A percentile compares a stretch with the other conserved stretches of the same genome.
These are phyloP conservation scores for Bambusicola thoracicus DNA, from an alignment of 2,113 vertebrate species.

Conservation along the genomic window DNA sequence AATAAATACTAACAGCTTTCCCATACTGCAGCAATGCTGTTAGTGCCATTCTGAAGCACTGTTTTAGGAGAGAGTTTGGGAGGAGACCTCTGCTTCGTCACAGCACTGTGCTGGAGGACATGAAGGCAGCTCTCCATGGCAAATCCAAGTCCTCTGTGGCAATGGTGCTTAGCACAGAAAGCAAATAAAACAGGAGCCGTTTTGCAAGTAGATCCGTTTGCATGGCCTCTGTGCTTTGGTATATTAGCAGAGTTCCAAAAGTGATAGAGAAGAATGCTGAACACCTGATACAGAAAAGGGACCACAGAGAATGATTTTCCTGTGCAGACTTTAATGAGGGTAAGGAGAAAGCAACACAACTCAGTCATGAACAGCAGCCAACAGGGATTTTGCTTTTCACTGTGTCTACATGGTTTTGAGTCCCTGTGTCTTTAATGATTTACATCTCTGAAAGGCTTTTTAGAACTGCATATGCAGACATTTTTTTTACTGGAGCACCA, in stretches of 20 bases:
- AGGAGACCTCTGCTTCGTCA: background rate
- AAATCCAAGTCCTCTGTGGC: constrained; percentile 30
- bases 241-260: constrained; percentile 20
- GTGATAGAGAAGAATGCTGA: background rate
- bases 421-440: constrained; percentile 61
- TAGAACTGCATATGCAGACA: constrained; percentile 45
- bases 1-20: constrained; percentile 52
- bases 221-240: constrained; percentile 25
- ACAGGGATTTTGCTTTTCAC: constrained; percentile 34
- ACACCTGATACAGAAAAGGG: background rate
- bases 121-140: constrained; percentile 7
- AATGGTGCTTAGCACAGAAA: background rate
- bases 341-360: constrained; percentile 10
- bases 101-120: constrained; percentile 7
- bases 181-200: constrained; percentile 35
- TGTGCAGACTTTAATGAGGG: constrained; percentile 30
- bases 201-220: constrained; percentile 10
- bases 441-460: constrained; percentile 62
- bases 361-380: constrained; percentile 28
- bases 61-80: constrained; percentile 2
- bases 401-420: constrained; percentile 20
- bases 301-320: background rate
- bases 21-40: constrained; percentile 1
- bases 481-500: constrained; percentile 51
- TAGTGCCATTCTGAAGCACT: constrained; percentile 29